Evolutionary conservation across 2,113 vertebrate genomes (phyloP).

Genomic region (Amblyopsis rosae): DNA sequence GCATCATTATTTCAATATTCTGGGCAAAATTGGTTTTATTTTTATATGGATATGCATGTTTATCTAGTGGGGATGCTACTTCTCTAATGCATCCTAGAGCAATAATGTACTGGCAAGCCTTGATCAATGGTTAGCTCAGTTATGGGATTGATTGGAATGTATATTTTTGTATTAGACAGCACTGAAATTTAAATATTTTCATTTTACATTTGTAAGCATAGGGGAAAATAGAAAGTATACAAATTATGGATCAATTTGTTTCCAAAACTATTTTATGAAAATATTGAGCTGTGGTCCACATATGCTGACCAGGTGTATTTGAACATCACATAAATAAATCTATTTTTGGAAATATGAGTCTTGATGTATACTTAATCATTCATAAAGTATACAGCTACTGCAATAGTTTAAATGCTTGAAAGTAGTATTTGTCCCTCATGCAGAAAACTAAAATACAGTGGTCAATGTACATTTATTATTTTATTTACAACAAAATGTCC

Average conservation of each 20-base stretch:
- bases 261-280: slow-evolving; percentile 42
- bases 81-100: not conserved
- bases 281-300: slow-evolving; percentile 37
- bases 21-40: not conserved
- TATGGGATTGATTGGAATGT: slow-evolving; percentile 45
- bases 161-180: slow-evolving; percentile 63
- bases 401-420: not conserved
- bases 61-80: slow-evolving; percentile 1
- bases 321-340: slow-evolving; percentile 55
- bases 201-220: slow-evolving; percentile 49
- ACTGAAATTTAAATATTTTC: slow-evolving; percentile 60
- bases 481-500: slow-evolving; percentile 73
- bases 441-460: not conserved
- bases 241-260: slow-evolving; percentile 55
- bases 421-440: not conserved
- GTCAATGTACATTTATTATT: slow-evolving; percentile 66
- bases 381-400: not conserved
- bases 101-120: slow-evolving; percentile 40
- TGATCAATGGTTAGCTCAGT: not conserved
- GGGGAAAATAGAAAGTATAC: slow-evolving; percentile 37
- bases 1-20: slow-evolving; percentile 11
- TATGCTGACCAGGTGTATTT: slow-evolving; percentile 26
- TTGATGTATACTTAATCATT: slow-evolving; percentile 41
- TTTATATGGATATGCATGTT: not conserved
- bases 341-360: slow-evolving; percentile 64